Base-by-base conservation (phyloP, 2,113 vertebrate species). In the Lasiurus borealis region DNA sequence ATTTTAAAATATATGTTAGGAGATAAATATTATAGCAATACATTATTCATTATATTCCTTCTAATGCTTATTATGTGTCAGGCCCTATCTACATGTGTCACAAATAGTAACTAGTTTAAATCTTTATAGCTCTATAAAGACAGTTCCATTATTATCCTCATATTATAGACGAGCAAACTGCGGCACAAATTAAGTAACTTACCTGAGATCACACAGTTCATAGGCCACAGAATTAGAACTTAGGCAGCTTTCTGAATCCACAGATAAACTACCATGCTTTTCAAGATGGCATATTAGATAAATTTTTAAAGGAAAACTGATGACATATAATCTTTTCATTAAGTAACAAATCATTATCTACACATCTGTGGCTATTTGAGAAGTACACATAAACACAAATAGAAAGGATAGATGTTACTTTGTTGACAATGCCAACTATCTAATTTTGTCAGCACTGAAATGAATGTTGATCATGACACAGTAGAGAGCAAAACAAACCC, bases 41-140 rank as follows among this genome's bases (percentile, higher is more conserved):
- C 19, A 57, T 90, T 85, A 89, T 52, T 87, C 59, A 68, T 75
- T 81, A 83, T 52, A 81, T 15, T 77, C 23, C 23, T 40, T 82
- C 72, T 62, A 66, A 83, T 85, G 48, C 36, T 81, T 68, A 82
- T 19, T 59, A 77, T 57, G 8, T 46, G 11, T 12, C 48, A 90
- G n/a, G 36, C 31, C 7, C 3, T 82, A 14, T 76, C 29, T 87
- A 91, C 75, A 83, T 87, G 25, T 3, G 54, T 81, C 21, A 69
- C 23, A 83, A 88, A 77, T n/a, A 91, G 27, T 66, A 90, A 94
- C 81, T 94, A 86, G 90, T 59, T 91, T 76, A 85, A 89, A 89
- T 85, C 50, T 21, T 87, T 59, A 87, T 59, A 93, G 81, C 10
- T 23, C 18, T 71, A 57, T 76, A 62, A 71, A 82, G n/a, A 81